Evolutionary conservation across 2,888 invertebrate genomes (phyloP).

Genomic region (Lithodes maja): DNA sequence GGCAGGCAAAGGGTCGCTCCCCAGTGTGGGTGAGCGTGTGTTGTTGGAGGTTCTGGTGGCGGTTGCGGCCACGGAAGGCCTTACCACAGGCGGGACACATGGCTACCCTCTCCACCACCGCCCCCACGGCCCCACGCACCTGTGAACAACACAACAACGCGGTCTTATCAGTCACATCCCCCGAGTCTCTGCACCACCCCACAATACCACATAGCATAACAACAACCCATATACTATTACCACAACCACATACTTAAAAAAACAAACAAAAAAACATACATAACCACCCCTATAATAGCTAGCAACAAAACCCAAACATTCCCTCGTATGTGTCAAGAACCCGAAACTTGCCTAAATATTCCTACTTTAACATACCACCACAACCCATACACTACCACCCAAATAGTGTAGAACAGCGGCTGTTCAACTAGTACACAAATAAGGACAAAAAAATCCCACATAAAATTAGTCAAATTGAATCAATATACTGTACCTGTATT

Average conservation of each 20-base stretch:
- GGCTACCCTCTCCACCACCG: conserved; percentile 51
- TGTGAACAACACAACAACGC: conserved; percentile 61
- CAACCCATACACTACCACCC: no score
- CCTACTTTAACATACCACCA: no score
- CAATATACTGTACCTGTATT: no score
- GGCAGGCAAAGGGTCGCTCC: conserved; percentile 64
- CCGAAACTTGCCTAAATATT: no score
- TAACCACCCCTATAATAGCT: no score
- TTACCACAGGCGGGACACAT: conserved; percentile 57
- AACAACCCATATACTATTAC: neutral
- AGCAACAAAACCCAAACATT: no score
- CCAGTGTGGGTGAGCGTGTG: conserved; percentile 67
- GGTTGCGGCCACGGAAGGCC: conserved; percentile 60
- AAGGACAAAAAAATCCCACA: no score
- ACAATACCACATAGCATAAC: neutral
- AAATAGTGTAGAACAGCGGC: no score
- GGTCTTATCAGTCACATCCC: conserved; percentile 36
- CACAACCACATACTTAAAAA: neutral
- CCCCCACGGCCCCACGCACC: conserved; percentile 53
- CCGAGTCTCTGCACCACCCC: neutral
- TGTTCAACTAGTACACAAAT: no score
- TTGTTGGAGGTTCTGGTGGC: conserved; percentile 67
- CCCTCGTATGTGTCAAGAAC: no score
- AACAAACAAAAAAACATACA: no score
- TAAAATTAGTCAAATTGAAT: no score